Base-by-base conservation (phyloP, 1,140 invertebrate genomes). In the Zeugodacus cucurbitae region DNA sequence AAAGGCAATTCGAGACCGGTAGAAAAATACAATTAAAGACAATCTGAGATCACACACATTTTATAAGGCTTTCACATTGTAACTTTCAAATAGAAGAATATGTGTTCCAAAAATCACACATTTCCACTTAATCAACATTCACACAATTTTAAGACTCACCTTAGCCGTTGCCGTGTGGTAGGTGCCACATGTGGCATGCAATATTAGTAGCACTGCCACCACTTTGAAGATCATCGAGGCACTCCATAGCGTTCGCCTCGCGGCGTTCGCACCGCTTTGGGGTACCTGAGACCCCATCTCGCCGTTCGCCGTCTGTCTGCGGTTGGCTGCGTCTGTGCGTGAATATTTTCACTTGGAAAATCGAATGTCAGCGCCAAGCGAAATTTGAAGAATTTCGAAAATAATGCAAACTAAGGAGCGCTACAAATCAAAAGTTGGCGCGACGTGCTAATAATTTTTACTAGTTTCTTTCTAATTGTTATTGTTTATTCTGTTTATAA, bases 111-210 rank as follows among this genome's bases (percentile, higher is more conserved):
- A 41, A 41, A 41, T 41, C 37, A 41, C 3, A 41, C 3, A 41
- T 41, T 41, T 41, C 37, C 3, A 41, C 7, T 41, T 3, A 41
- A 41, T 14, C 44, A 48, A 48, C 44, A 14, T 11, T 0, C 44
- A 11, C 44, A 48, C 44, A 48, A 48, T 14, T 6, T 59, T 59
- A n/a, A 59, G 41, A 78, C 74, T 82, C 22, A 82, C 74, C 74
- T 82, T 82, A 48, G 74, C 74, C 22, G 74, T 48, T 82, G 74
- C 74, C 8, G 10, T 44, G n/a, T 82, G 74, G 26, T 82, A 44
- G 22, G 37, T 82, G 74, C 41, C 74, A 48, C 74, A 82, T 82
- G 74, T 82, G 74, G 74, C 44, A 82, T 82, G 74, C 41, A 82
- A 82, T 82, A 82, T 82, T 41, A 82, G 26, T 22, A 82, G 74